phyloP scores from a whole-genome alignment of 37 sponge, comb jelly and placozoan genomes.

The Aplysina aerophoba region DNA sequence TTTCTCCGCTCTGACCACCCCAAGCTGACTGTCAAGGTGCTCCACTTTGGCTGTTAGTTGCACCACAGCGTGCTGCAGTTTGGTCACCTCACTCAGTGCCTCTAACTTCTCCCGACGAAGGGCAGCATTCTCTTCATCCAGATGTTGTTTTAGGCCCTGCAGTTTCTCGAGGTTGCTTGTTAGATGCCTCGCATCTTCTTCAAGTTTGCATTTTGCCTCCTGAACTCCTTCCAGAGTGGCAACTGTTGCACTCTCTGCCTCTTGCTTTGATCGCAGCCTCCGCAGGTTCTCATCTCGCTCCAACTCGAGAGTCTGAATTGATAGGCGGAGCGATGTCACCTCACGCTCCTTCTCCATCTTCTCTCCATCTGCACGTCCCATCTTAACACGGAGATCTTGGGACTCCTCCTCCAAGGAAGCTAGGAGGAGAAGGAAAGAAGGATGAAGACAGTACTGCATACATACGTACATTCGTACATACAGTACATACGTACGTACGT shows the following conservation, averaged over 20 bases:
- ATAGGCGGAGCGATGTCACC: neutral
- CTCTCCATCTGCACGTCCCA: neutral
- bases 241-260: slow-evolving; percentile 30
- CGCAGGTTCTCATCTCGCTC: slow-evolving; percentile 47
- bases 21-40: slow-evolving; percentile 38
- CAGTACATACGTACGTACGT: slow-evolving; percentile 15
- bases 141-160: slow-evolving; percentile 27
- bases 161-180: slow-evolving; percentile 38
- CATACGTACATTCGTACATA: neutral
- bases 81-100: slow-evolving; percentile 48
- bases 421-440: neutral
- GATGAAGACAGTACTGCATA: neutral
- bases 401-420: neutral
- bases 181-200: slow-evolving; percentile 44
- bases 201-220: slow-evolving; percentile 44
- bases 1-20: neutral
- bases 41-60: slow-evolving; percentile 52
- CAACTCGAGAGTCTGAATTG: slow-evolving; percentile 39
- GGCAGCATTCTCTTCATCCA: slow-evolving; percentile 45
- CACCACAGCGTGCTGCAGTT: slow-evolving; percentile 9
- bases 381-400: neutral
- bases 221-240: slow-evolving; percentile 38
- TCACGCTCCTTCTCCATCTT: slow-evolving; percentile 11
- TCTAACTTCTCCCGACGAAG: slow-evolving; percentile 21
- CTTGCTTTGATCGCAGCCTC: slow-evolving; percentile 22